A percentile compares a stretch with the other conserved stretches of the same genome.
Conservation (phyloP, 2,888 invertebrate genomes). For the Hyposoter dolosus region DNA sequence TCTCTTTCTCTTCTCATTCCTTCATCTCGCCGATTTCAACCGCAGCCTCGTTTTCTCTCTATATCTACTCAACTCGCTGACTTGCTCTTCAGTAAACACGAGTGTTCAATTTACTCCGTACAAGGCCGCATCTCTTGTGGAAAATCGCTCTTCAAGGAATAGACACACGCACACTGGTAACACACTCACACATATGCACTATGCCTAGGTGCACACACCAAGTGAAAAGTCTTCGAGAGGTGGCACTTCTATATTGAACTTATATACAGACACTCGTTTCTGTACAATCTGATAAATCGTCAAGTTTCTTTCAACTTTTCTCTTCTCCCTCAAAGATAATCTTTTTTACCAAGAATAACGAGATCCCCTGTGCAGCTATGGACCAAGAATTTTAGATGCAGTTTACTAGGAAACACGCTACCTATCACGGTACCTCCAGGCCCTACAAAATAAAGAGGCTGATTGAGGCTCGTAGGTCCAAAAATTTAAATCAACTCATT, state of each 20-base stretch:
- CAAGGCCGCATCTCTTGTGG: slow-evolving; percentile 59
- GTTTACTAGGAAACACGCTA: neutral
- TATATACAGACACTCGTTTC: slow-evolving; percentile 11
- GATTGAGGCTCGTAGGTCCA: too few relatives aligned
- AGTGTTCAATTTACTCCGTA: slow-evolving; percentile 69
- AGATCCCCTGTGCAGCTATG: slow-evolving; percentile 5
- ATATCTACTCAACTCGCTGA: slow-evolving; percentile 55
- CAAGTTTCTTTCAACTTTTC: slow-evolving; percentile 6
- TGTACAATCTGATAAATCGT: slow-evolving; percentile 24
- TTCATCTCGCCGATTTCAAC: slow-evolving; percentile 47
- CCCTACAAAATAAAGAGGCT: neutral
- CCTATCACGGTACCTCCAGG: neutral
- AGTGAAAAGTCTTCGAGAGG: neutral
- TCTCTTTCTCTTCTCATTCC: slow-evolving; percentile 65
- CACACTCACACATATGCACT: neutral
- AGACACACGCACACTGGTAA: slow-evolving; percentile 17
- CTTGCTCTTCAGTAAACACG: slow-evolving; percentile 69
- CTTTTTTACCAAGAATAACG: slow-evolving; percentile 35
- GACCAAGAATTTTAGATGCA: neutral
- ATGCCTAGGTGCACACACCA: neutral
- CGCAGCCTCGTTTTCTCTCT: slow-evolving; percentile 56
- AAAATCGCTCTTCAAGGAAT: slow-evolving; percentile 61
- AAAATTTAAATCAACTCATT: neutral
- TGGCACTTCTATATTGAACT: slow-evolving; percentile 27
- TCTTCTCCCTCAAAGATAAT: slow-evolving; percentile 14